Percentiles rank a stretch among this genome's conserved stretches.
These are phyloP conservation scores for Brenthis ino DNA, from an alignment of 2,888 invertebrate genomes.

Conservation along the genomic window DNA sequence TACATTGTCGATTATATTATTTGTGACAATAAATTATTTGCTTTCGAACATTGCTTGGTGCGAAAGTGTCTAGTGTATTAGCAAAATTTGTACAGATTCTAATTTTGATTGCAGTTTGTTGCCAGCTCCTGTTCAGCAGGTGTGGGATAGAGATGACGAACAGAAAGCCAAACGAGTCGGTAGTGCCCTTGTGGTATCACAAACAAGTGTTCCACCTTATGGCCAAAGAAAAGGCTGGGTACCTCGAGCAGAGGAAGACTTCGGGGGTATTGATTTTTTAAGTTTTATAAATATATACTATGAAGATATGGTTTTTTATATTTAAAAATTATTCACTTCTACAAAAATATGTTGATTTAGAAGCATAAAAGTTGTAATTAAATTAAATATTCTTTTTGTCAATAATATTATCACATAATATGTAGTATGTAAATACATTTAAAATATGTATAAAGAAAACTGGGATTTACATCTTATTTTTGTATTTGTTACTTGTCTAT, in stretches of 20 bases:
- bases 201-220: slow-evolving; percentile 94
- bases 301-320: background rate
- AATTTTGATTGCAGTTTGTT: slow-evolving; percentile 84
- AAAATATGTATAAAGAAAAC: background rate
- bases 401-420: too few relatives aligned
- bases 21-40: background rate
- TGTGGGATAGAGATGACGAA: slow-evolving; percentile 95
- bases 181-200: slow-evolving; percentile 88
- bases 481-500: too few relatives aligned
- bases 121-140: slow-evolving; percentile 92
- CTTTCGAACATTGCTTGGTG: background rate
- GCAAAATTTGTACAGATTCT: background rate
- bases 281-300: too few relatives aligned
- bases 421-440: background rate
- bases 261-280: slow-evolving; percentile 70
- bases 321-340: too few relatives aligned
- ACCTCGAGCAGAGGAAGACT: slow-evolving; percentile 90
- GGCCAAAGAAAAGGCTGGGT: slow-evolving; percentile 97
- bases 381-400: too few relatives aligned
- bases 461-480: too few relatives aligned
- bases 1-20: too few relatives aligned
- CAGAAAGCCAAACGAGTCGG: slow-evolving; percentile 77
- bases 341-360: too few relatives aligned
- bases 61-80: background rate
- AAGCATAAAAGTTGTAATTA: too few relatives aligned